Evolutionary conservation across 92 coral and sea anemone species (phyloP), one percentile per base, ranked within the genome.

Genomic region (Plumapathes pennacea): DNA sequence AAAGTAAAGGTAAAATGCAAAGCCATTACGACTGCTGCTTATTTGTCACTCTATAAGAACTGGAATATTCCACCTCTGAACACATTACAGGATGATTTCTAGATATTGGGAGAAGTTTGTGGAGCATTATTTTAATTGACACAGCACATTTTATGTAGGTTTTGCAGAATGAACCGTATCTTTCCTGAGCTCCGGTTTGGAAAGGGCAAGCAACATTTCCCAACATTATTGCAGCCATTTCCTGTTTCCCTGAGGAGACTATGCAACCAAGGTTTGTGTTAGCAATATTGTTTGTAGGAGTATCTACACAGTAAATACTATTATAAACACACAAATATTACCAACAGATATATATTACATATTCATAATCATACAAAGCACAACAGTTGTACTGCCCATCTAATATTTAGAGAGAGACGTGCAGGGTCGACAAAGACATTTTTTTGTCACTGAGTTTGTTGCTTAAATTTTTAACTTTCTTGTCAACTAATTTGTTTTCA

Each of bases 141-240:
- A 17, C 12, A 4, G 17, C 24, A 12, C 25, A 17, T 56, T 30
- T 15, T 56, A 42, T 34, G 19, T 23, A 70, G 60, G 57, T 70
- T 70, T 32, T 42, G 77, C 31, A 34, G 76, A 41, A 44, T 6
- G 29, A 41, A 69, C 62, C 63, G 67, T 23, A 57, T 69, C 33
- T 69, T 69, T 46, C 66, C 76, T 32, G 69, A 58, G 38, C 44
- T 69, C 36, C 58, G 77, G 69, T 69, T 69, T 58, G 69, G 77
- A n/a, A 69, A 69, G 47, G 69, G 77, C 23, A 70, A 70, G 28
- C 77, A 58, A 12, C 69, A 70, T 60, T 59, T 69, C 31, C 77
- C 77, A 46, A 69, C 69, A 47, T 69, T 69, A 19, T 38, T 63
- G 27, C 46, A 54, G 38, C 76, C 76, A n/a, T 69, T 38, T 67